Base-by-base conservation (phyloP, 2,797 vertebrate species). In the Syngnathus rostellatus region DNA sequence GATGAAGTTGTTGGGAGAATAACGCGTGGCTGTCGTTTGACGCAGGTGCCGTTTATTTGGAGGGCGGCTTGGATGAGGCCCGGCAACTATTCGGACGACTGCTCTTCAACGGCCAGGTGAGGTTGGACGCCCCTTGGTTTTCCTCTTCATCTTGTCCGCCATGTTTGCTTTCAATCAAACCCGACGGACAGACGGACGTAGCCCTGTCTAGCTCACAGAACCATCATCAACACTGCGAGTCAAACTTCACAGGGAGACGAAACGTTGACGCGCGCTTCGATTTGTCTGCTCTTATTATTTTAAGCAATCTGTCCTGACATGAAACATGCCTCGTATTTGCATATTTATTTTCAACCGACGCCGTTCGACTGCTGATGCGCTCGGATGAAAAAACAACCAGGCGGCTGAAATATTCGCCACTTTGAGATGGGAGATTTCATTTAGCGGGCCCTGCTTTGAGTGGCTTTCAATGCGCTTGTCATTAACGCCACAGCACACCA, bases 31-130 rank as follows among this genome's bases (percentile, higher is more conserved):
- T 9, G 58, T 38, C 23, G 2, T 43, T 4, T 61, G 23, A 4
- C 40, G n/a, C 73, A 98, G 96, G 97, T 73, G 97, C 97, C 0
- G 96, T 99, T 78, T 99, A 99, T 84, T 78, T 98, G 77, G 97
- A 99, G 72, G 97, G 97, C 70, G 97, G 94, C 62, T 86, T 99
- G 67, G 93, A 94, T 51, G 96, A 98, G 85, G 92, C 95, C 67
- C 94, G 95, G 57, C 89, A 92, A 75, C 89, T 99, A 60, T 99
- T 99, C 80, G 97, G 97, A 57, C 90, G 95, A 72, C 89, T 99
- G 48, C 94, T 99, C 23, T 99, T 99, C 86, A 95, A 95, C 84
- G 86, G 83, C 48, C 91, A 90, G 94, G 97, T 99, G 92, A 86
- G 40, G 3, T 54, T 50, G 11, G 6, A 19, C 46, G 19, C 62